Conservation (phyloP, 1,140 invertebrate species). For the Ips typographus region DNA sequence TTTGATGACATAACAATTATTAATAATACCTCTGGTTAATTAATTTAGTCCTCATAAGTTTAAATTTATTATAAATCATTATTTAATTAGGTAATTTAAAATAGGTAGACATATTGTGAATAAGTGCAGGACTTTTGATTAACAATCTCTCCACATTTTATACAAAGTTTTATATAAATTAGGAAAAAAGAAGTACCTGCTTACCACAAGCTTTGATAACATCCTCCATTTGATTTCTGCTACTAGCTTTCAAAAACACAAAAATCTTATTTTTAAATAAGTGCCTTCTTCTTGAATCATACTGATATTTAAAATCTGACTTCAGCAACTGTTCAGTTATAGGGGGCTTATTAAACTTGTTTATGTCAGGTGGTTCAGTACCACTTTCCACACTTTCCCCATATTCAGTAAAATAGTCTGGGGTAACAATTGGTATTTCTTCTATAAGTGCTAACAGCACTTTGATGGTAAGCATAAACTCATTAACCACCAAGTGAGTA, state of each 20-base stretch:
- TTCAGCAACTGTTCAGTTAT: slow-evolving; percentile 37
- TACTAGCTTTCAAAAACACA: slow-evolving; percentile 31
- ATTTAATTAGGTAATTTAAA: too few relatives aligned
- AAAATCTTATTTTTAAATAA: slow-evolving; percentile 42
- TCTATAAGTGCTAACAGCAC: slow-evolving; percentile 66
- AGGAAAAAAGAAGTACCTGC: neutral
- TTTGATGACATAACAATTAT: too few relatives aligned
- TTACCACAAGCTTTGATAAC: slow-evolving; percentile 40
- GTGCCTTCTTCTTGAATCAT: slow-evolving; percentile 23
- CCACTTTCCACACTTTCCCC: slow-evolving; percentile 51
- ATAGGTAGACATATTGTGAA: too few relatives aligned
- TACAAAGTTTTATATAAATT: slow-evolving; percentile 3
- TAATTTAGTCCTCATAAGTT: neutral
- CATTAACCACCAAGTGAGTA: slow-evolving; percentile 65
- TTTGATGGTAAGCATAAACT: slow-evolving; percentile 68
- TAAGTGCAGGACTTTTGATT: neutral
- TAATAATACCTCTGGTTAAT: neutral
- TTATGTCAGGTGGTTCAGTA: slow-evolving; percentile 28
- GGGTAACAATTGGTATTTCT: slow-evolving; percentile 63
- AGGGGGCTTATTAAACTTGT: slow-evolving; percentile 35
- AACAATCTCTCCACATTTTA: slow-evolving; percentile 5
- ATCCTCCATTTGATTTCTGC: slow-evolving; percentile 35
- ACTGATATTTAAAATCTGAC: slow-evolving; percentile 32
- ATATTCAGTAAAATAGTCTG: slow-evolving; percentile 61
- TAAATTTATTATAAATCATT: too few relatives aligned